A percentile compares a stretch with the other conserved stretches of the same genome.
Conservation (phyloP, 1,140 invertebrate genomes). For the Neodiprion lecontei region DNA sequence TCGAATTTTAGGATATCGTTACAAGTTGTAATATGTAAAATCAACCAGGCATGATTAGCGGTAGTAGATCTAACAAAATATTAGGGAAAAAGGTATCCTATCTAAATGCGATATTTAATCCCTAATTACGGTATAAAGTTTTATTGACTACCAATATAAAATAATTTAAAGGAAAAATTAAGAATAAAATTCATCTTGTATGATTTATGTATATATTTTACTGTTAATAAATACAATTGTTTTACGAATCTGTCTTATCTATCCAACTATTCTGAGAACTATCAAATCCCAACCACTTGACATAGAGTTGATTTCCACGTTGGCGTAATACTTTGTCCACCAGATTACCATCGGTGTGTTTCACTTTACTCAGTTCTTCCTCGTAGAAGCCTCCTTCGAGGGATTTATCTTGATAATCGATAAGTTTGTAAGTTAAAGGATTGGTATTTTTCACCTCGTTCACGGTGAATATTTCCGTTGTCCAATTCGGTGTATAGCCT, state of each 20-base stretch:
- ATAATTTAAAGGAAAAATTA: no score
- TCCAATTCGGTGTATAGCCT: background rate
- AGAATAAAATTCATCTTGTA: no score
- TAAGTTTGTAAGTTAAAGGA: background rate
- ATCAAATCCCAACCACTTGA: slow-evolving; percentile 49
- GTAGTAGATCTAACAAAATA: no score
- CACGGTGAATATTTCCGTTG: background rate
- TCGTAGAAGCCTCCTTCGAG: background rate
- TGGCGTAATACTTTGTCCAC: slow-evolving; percentile 45
- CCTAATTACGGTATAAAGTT: no score
- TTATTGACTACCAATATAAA: no score
- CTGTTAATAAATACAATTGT: no score
- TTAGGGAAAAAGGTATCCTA: no score
- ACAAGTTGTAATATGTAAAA: no score
- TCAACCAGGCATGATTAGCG: no score
- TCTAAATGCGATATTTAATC: no score
- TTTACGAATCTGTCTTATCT: slow-evolving; percentile 25
- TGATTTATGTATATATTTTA: no score
- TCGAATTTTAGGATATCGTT: no score
- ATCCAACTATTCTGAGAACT: slow-evolving; percentile 44
- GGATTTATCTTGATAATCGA: background rate
- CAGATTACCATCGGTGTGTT: slow-evolving; percentile 43
- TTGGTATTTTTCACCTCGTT: slow-evolving; percentile 11
- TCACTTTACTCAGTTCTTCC: slow-evolving; percentile 23
- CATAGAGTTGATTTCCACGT: slow-evolving; percentile 41